A percentile compares a stretch with the other conserved stretches of the same genome.
Conservation (phyloP, 2,113 vertebrate species). For the Stercorarius parasiticus region DNA sequence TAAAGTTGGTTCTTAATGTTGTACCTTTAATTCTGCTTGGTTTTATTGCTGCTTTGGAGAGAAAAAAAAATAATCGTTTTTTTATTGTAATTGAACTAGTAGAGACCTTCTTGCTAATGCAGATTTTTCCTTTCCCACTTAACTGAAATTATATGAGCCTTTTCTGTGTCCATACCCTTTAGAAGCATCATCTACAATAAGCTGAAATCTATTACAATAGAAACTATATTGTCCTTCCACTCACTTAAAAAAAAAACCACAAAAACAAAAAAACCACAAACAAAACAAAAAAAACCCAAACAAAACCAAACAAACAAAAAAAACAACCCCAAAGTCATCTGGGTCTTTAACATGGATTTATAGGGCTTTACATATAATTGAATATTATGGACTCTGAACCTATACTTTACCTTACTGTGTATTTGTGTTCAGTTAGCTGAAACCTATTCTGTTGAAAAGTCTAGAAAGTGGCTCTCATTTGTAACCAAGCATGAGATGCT, state of each 20-base stretch:
- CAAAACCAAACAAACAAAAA: too few species aligned
- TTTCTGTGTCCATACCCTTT: neutral
- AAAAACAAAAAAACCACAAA: too few species aligned
- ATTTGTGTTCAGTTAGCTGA: neutral
- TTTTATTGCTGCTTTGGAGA: neutral
- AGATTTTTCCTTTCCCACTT: neutral
- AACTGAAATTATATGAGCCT: neutral
- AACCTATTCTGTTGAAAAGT: neutral
- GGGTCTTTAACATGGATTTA: neutral
- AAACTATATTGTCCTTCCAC: neutral
- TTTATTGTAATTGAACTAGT: neutral
- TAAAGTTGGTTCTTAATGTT: neutral
- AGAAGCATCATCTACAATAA: neutral
- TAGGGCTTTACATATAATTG: neutral
- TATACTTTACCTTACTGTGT: neutral
- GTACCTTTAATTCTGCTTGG: neutral
- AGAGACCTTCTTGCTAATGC: neutral
- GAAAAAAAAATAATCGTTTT: neutral
- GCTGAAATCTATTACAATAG: neutral
- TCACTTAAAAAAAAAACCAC: neutral
- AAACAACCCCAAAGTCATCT: neutral
- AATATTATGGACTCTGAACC: neutral
- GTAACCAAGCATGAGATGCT: neutral
- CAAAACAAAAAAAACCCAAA: too few species aligned
- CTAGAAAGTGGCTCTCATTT: neutral